phyloP scores from a whole-genome alignment of 2,888 invertebrate genomes.

The Amblyteles armatorius region DNA sequence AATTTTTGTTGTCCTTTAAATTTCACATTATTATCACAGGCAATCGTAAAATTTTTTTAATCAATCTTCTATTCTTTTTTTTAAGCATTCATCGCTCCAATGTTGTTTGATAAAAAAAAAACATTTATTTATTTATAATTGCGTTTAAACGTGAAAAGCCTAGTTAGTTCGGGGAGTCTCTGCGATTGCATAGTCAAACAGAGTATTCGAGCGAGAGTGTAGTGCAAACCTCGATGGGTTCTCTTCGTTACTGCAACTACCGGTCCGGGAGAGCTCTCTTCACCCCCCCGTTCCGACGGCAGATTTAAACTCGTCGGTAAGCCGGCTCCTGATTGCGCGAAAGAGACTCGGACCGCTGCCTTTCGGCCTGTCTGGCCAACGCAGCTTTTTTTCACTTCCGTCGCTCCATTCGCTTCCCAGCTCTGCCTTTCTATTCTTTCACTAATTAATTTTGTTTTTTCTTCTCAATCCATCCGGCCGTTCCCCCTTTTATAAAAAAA shows the following conservation, averaged over 20 bases:
- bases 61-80: too few species aligned
- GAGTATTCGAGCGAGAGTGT: slow-evolving; percentile 25
- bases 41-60: too few species aligned
- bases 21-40: background rate
- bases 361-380: slow-evolving; percentile 31
- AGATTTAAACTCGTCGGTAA: slow-evolving; percentile 40
- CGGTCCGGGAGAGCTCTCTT: slow-evolving; percentile 25
- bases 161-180: slow-evolving; percentile 5
- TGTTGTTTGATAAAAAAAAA: background rate
- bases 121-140: slow-evolving; percentile 26
- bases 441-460: slow-evolving; percentile 20
- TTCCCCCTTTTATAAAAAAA: background rate
- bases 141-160: slow-evolving; percentile 19
- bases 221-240: slow-evolving; percentile 42
- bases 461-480: background rate
- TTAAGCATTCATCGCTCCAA: background rate
- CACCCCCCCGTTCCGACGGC: background rate
- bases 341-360: slow-evolving; percentile 21
- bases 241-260: slow-evolving; percentile 45
- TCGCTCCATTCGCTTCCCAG: slow-evolving; percentile 6
- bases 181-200: slow-evolving; percentile 50
- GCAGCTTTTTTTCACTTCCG: slow-evolving; percentile 23
- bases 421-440: slow-evolving; percentile 3
- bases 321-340: slow-evolving; percentile 43
- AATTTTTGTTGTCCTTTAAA: background rate